Percentiles rank a stretch among this genome's conserved stretches.
Evolutionary conservation across 2,888 invertebrate species (phyloP).

Genomic region (Andricus quercusramuli): DNA sequence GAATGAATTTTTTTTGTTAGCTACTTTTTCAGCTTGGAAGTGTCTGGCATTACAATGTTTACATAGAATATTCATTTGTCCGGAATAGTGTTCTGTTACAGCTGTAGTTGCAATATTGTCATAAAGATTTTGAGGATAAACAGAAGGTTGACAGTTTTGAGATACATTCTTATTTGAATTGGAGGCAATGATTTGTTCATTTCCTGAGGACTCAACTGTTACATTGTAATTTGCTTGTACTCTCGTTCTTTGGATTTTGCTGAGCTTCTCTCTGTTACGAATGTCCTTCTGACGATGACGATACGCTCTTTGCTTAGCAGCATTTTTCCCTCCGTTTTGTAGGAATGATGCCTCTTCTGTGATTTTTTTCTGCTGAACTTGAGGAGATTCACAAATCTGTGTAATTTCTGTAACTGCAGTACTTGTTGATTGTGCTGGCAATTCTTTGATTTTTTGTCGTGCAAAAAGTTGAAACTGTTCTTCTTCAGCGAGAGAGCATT

Average conservation of each 20-base stretch:
- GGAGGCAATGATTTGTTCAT: background rate
- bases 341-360: background rate
- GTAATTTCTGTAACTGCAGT: background rate
- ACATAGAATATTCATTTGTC: background rate
- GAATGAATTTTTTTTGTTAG: constrained; percentile 41
- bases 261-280: background rate
- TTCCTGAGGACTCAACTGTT: background rate
- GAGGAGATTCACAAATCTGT: background rate
- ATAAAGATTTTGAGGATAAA: background rate
- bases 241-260: background rate
- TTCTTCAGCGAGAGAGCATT: too few species aligned
- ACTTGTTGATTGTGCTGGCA: background rate
- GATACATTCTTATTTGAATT: background rate
- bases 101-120: background rate
- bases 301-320: background rate
- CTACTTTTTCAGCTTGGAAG: constrained; percentile 46
- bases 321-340: background rate
- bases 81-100: background rate
- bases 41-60: constrained; percentile 17
- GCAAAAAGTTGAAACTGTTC: too few species aligned
- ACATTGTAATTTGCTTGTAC: background rate
- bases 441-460: background rate
- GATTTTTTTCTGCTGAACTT: background rate
- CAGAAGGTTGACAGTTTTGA: background rate
- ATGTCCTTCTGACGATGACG: background rate